These are phyloP conservation scores for Petromus typicus DNA, from an alignment of 2,113 vertebrate species.

Conservation along the genomic window DNA sequence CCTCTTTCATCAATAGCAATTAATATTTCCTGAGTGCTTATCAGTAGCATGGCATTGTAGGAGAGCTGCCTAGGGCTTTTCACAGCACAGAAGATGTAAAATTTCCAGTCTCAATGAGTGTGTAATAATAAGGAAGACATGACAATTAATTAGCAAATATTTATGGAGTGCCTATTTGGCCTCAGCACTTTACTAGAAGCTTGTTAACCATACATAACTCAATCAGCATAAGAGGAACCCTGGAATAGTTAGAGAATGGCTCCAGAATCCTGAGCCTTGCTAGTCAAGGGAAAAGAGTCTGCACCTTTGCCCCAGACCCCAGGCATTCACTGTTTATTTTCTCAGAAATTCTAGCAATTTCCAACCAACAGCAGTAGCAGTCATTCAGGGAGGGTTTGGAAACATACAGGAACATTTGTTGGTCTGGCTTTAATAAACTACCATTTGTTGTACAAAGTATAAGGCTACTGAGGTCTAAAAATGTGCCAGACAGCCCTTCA, in stretches of 20 bases:
- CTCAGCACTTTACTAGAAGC: background rate
- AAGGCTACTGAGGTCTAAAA: background rate
- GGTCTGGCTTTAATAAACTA: background rate
- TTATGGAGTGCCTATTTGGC: background rate
- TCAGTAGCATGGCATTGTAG: background rate
- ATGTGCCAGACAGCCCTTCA: too few relatives aligned
- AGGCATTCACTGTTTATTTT: background rate
- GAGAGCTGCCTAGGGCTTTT: background rate
- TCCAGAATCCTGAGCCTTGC: background rate
- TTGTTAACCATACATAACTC: background rate
- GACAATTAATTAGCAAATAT: conserved; percentile 24
- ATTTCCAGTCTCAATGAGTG: background rate
- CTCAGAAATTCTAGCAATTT: background rate
- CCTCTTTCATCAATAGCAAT: conserved; percentile 13
- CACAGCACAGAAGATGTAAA: background rate
- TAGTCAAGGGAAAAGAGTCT: background rate
- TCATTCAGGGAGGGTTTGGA: background rate
- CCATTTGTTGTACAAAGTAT: background rate
- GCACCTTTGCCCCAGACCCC: background rate
- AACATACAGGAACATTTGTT: background rate
- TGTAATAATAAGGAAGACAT: background rate
- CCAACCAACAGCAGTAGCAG: too few relatives aligned
- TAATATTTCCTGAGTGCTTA: conserved; percentile 12
- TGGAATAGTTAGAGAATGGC: too few relatives aligned
- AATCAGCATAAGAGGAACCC: background rate